phyloP scores from a whole-genome alignment of 2,113 vertebrate genomes.

The Megalops atlanticus region DNA sequence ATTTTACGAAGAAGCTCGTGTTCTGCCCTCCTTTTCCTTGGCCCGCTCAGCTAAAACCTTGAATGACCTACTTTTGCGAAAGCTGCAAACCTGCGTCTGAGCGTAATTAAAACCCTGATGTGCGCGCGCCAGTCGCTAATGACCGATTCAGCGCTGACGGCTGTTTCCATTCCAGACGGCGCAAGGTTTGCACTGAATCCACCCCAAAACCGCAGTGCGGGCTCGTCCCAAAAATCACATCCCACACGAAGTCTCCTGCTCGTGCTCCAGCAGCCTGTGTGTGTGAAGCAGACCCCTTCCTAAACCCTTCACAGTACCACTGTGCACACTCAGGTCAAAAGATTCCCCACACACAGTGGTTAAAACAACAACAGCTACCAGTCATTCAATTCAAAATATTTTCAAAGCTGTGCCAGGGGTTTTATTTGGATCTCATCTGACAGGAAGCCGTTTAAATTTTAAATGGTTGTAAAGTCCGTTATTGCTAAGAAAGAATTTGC shows the following conservation, averaged over 20 bases:
- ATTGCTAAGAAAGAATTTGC: constrained; percentile 65
- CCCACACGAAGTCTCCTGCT: constrained; percentile 55
- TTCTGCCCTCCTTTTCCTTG: no score
- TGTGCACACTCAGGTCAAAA: neutral
- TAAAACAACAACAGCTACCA: constrained; percentile 27
- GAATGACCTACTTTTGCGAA: no score
- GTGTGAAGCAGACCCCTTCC: constrained; percentile 42
- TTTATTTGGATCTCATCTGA: constrained; percentile 61
- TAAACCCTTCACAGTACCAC: neutral
- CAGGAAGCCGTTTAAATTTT: constrained; percentile 69
- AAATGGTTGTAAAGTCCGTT: constrained; percentile 64
- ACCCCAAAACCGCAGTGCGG: constrained; percentile 28
- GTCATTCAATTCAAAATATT: constrained; percentile 53
- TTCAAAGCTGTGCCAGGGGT: constrained; percentile 60
- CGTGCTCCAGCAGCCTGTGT: constrained; percentile 57
- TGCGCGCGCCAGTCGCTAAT: constrained; percentile 48
- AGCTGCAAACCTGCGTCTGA: no score
- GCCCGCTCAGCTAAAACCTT: no score
- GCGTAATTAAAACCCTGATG: constrained; percentile 40
- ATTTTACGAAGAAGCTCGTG: no score
- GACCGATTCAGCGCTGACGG: constrained; percentile 36
- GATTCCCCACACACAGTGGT: neutral
- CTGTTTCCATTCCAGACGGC: constrained; percentile 45
- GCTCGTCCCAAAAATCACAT: constrained; percentile 40
- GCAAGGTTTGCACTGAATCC: constrained; percentile 38